Evolutionary conservation across 2,797 vertebrate genomes (phyloP).

Genomic region (Acanthornis magna): DNA sequence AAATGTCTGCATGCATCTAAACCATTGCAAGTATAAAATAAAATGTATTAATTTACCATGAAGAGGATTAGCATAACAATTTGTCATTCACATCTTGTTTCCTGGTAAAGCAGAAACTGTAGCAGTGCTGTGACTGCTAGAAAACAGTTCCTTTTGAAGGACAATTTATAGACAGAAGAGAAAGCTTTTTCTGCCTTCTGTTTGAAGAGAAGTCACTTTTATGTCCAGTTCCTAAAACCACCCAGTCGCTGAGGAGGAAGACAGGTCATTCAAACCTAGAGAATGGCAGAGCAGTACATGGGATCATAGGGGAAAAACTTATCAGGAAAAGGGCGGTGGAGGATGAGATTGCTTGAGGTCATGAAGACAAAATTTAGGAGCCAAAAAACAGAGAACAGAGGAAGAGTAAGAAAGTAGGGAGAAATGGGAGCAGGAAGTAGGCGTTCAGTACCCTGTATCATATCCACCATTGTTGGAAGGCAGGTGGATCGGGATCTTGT

Average conservation of each 20-base stretch:
- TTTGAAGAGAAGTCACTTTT: background rate
- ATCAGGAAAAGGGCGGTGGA: rapidly evolving
- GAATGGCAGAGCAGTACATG: background rate
- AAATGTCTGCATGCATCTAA: background rate
- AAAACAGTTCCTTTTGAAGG: background rate
- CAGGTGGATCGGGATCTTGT: background rate
- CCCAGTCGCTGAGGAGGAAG: background rate
- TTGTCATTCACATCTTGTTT: background rate
- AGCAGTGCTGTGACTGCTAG: background rate
- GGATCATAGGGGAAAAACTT: background rate
- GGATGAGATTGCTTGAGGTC: background rate
- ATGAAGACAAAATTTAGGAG: background rate
- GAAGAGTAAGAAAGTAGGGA: background rate
- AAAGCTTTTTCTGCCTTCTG: background rate
- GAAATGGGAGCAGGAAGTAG: background rate
- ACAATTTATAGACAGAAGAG: background rate
- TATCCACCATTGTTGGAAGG: background rate
- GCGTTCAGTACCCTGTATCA: background rate
- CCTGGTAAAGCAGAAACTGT: background rate
- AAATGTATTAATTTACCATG: background rate
- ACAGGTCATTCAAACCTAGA: background rate
- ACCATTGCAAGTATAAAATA: background rate
- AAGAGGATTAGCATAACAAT: background rate
- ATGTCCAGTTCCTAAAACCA: background rate
- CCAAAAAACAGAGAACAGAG: background rate